Evolutionary conservation across 2,888 invertebrate genomes (phyloP).

Genomic region (Melinaea marsaeus): DNA sequence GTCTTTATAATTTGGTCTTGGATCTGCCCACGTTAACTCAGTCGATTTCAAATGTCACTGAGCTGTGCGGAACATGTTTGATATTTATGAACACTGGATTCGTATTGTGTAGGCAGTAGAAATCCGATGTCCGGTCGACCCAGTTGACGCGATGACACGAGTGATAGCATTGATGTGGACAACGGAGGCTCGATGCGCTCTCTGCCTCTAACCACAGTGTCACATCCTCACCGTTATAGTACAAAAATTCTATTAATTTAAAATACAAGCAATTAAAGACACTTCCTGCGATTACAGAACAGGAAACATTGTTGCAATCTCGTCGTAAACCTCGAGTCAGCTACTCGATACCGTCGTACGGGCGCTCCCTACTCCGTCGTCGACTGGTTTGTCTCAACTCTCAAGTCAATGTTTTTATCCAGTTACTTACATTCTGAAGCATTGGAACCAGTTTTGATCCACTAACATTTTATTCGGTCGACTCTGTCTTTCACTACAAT

Average conservation of each 20-base stretch:
- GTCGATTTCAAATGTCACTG: slow-evolving; percentile 47
- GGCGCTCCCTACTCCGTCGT: slow-evolving; percentile 27
- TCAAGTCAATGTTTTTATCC: slow-evolving; percentile 72
- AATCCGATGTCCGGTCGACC: slow-evolving; percentile 69
- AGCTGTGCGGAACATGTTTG: slow-evolving; percentile 38
- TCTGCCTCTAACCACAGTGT: slow-evolving; percentile 27
- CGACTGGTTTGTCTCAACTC: slow-evolving; percentile 71
- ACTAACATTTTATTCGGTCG: slow-evolving; percentile 62
- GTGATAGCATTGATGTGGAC: slow-evolving; percentile 58
- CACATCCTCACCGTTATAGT: background rate
- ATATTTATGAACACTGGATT: slow-evolving; percentile 50
- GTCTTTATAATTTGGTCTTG: slow-evolving; percentile 38
- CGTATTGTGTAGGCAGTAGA: slow-evolving; percentile 50
- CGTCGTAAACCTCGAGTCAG: slow-evolving; percentile 30
- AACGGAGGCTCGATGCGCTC: slow-evolving; percentile 42
- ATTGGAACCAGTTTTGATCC: slow-evolving; percentile 70
- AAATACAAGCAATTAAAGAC: slow-evolving; percentile 19
- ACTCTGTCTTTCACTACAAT: slow-evolving; percentile 69
- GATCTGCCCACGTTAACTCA: slow-evolving; percentile 48
- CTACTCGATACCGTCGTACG: background rate
- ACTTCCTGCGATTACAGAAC: slow-evolving; percentile 26
- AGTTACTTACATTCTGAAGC: slow-evolving; percentile 75
- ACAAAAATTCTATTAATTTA: slow-evolving; percentile 7
- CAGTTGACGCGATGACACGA: slow-evolving; percentile 61
- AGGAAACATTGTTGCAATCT: slow-evolving; percentile 32